Evolutionary conservation across 2,113 vertebrate species (phyloP).

Genomic region (Phocoena phocoena): DNA sequence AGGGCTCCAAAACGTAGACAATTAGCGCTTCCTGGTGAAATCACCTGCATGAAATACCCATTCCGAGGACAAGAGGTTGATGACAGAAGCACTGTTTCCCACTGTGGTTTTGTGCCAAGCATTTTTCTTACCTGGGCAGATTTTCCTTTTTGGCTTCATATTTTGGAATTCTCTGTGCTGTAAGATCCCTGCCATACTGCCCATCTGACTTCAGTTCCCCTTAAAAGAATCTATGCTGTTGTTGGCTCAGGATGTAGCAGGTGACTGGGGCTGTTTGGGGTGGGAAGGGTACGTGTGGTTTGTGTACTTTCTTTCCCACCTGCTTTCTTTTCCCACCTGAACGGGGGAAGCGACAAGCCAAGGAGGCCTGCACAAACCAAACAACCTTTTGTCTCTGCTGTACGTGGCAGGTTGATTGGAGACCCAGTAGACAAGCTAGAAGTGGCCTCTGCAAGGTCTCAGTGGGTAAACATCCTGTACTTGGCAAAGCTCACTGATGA

Average conservation of each 20-base stretch:
- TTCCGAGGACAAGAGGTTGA: neutral
- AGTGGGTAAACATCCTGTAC: slow-evolving; percentile 21
- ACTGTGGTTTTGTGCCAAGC: neutral
- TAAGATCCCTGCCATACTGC: neutral
- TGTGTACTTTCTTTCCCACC: neutral
- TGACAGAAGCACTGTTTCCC: neutral
- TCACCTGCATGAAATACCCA: neutral
- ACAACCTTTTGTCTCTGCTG: neutral
- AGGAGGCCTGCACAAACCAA: neutral
- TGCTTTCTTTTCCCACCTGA: neutral
- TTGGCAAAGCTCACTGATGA: neutral
- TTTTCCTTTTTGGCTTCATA: neutral
- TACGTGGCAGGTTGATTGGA: neutral
- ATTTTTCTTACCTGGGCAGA: neutral
- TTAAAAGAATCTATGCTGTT: neutral
- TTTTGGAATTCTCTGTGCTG: neutral
- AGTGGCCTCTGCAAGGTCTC: neutral
- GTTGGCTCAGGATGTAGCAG: neutral
- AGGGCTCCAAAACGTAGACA: neutral
- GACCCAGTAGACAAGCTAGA: neutral
- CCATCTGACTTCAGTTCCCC: neutral
- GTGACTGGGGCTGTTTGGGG: too few species aligned
- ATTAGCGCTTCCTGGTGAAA: neutral
- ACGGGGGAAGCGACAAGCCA: neutral
- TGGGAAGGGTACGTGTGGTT: neutral